These are phyloP conservation scores for Phalacrocorax carbo DNA, from an alignment of 2,113 vertebrate species.

Conservation along the genomic window DNA sequence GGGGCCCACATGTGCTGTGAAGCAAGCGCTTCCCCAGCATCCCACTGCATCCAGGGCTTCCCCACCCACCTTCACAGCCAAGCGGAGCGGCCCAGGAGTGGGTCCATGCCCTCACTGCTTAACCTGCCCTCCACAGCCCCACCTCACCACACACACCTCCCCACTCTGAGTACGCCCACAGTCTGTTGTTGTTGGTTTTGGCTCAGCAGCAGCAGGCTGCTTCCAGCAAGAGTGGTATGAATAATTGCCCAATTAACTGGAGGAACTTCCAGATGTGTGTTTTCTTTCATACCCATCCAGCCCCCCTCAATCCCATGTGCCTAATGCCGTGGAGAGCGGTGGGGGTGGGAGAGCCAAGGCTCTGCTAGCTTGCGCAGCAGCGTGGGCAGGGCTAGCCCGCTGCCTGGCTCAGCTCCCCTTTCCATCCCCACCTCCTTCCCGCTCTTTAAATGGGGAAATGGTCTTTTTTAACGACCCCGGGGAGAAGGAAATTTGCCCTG, in stretches of 20 bases:
- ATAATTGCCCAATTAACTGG: slow-evolving; percentile 73
- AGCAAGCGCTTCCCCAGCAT: background rate
- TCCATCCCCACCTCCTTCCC: slow-evolving; percentile 25
- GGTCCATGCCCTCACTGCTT: background rate
- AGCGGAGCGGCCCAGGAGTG: background rate
- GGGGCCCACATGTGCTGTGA: background rate
- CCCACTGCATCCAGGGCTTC: background rate
- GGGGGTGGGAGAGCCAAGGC: background rate
- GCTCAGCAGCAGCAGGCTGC: slow-evolving; percentile 48
- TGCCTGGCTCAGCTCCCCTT: slow-evolving; percentile 1
- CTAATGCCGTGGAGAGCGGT: background rate
- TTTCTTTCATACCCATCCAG: slow-evolving; percentile 65
- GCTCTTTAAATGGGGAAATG: slow-evolving; percentile 55
- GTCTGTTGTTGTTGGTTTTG: slow-evolving; percentile 64
- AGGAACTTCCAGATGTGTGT: slow-evolving; percentile 73
- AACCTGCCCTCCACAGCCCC: background rate
- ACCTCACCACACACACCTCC: background rate
- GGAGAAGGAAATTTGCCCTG: slow-evolving; percentile 50
- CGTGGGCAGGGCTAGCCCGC: background rate
- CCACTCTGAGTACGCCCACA: background rate
- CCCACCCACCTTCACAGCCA: background rate
- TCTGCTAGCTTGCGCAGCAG: background rate
- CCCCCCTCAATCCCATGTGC: slow-evolving; percentile 37
- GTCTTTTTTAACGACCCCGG: slow-evolving; percentile 48
- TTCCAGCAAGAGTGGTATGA: slow-evolving; percentile 69